phyloP scores from a whole-genome alignment of 2,797 vertebrate species.

The Capromys pilorides region DNA sequence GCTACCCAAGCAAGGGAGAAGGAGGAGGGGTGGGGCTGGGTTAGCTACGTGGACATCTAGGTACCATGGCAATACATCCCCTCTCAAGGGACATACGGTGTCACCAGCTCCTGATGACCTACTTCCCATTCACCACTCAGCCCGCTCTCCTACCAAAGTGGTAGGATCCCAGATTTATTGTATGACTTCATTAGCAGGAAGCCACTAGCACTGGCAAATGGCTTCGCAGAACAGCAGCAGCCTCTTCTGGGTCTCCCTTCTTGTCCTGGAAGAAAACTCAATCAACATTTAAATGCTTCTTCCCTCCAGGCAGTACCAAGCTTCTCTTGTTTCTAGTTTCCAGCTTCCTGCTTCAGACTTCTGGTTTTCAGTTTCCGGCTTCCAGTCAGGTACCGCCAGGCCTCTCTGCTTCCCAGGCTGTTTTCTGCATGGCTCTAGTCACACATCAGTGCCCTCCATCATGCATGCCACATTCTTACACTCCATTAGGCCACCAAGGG shows the following conservation, averaged over 20 bases:
- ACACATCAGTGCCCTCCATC: accelerated
- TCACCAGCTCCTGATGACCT: neutral
- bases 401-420: neutral
- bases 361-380: accelerated
- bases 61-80: neutral
- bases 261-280: neutral
- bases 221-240: neutral
- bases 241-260: neutral
- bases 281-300: neutral
- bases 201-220: neutral
- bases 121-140: neutral
- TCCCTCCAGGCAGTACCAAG: neutral
- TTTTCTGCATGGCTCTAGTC: neutral
- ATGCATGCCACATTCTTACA: too few species aligned
- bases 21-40: too few species aligned
- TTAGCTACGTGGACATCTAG: neutral
- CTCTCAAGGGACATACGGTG: neutral
- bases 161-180: neutral
- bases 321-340: neutral
- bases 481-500: neutral
- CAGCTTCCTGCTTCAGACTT: neutral
- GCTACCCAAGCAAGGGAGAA: neutral
- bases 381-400: accelerated
- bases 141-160: neutral
- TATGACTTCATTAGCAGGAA: neutral